Conservation (phyloP, 2,888 invertebrate species). For the Imbricaverruca yamaguchii region DNA sequence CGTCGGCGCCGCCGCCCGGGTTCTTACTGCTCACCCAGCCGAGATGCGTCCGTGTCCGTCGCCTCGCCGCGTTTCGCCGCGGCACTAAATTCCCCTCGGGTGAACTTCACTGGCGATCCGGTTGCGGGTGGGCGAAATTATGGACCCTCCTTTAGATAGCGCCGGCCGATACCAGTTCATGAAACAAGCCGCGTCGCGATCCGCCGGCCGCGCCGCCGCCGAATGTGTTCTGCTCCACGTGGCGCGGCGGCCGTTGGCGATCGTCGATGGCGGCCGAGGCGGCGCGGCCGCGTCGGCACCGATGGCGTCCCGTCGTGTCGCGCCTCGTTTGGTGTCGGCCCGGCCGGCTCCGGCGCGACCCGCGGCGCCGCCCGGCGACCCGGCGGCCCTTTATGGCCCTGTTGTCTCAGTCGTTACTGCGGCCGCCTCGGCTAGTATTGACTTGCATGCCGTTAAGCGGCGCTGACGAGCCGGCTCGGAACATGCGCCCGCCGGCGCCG, state of each 20-base stretch:
- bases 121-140: not conserved
- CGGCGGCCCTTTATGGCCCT: conserved; percentile 11
- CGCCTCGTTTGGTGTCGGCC: not conserved
- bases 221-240: not conserved
- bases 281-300: not conserved
- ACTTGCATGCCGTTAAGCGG: conserved; percentile 14
- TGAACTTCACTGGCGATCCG: not conserved
- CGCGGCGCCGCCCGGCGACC: not conserved
- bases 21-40: too few relatives aligned
- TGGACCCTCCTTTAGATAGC: not conserved
- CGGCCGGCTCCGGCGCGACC: not conserved
- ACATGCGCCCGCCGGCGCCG: not conserved
- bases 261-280: not conserved
- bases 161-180: conserved; percentile 9
- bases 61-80: not conserved
- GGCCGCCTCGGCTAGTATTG: not conserved
- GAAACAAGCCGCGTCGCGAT: conserved; percentile 5
- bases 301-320: conserved; percentile 1
- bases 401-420: conserved; percentile 12
- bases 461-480: not conserved
- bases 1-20: too few relatives aligned
- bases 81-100: conserved; percentile 6
- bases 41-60: not conserved
- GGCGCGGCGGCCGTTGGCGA: not conserved
- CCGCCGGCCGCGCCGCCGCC: not conserved